Conservation (phyloP, 1,140 invertebrate species). For the Diprion similis region DNA sequence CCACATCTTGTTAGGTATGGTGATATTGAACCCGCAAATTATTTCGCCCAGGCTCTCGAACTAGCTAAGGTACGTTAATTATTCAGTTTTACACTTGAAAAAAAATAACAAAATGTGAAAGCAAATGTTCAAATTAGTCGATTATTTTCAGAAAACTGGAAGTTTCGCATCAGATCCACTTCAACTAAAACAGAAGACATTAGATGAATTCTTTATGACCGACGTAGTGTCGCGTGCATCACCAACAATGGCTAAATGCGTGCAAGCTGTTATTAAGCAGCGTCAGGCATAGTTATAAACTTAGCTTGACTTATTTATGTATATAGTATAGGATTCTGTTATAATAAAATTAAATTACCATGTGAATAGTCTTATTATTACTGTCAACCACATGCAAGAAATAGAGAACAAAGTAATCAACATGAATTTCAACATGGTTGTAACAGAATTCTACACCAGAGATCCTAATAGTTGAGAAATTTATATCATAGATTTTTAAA, state of each 20-base stretch:
- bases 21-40: conserved; percentile 83
- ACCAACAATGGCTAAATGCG: conserved; percentile 98
- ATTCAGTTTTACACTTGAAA: conserved; percentile 19
- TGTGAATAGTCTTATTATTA: conserved; percentile 16
- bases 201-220: conserved; percentile 99
- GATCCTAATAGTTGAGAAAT: conserved; percentile 22
- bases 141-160: conserved; percentile 65
- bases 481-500: conserved; percentile 26
- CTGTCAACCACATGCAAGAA: conserved; percentile 17
- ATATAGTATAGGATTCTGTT: conserved; percentile 41
- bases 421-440: conserved; percentile 22
- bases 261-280: conserved; percentile 87
- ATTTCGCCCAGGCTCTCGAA: conserved; percentile 77
- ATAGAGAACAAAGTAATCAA: conserved; percentile 16
- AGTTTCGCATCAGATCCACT: conserved; percentile 69
- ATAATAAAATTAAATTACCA: conserved; percentile 33
- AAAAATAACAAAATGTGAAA: conserved; percentile 13
- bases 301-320: conserved; percentile 29
- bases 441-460: conserved; percentile 33
- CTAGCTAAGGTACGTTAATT: conserved; percentile 67
- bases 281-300: conserved; percentile 64
- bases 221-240: conserved; percentile 96
- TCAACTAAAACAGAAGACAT: conserved; percentile 77
- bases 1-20: conserved; percentile 90
- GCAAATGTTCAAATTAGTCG: conserved; percentile 10